Conservation (phyloP, 2,888 invertebrate species). For the Orchestes rusci region DNA sequence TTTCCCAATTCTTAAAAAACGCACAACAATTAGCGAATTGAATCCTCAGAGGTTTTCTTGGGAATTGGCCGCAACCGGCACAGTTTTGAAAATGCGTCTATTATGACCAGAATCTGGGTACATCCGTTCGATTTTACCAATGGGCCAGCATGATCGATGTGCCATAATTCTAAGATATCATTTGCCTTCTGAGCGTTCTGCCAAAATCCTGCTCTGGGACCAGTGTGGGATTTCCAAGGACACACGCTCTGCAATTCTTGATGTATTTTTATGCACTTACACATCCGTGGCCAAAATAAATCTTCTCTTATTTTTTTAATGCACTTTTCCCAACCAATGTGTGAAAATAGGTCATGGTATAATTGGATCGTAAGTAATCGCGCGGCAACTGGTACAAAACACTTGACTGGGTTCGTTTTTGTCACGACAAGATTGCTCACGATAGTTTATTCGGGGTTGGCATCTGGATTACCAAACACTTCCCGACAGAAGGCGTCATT, state of each 20-base stretch:
- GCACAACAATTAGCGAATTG: constrained; percentile 1
- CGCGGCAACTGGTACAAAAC: constrained; percentile 19
- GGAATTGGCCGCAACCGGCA: neutral
- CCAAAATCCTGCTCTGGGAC: neutral
- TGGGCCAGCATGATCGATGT: constrained; percentile 8
- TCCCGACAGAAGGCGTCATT: constrained; percentile 11
- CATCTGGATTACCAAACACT: constrained; percentile 6
- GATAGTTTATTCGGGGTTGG: constrained; percentile 1
- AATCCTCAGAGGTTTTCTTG: constrained; percentile 4
- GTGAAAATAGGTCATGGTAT: constrained; percentile 21
- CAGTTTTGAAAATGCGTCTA: constrained; percentile 8
- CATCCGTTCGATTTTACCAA: constrained; percentile 7
- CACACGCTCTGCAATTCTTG: too few relatives aligned
- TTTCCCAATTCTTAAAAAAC: constrained; percentile 6
- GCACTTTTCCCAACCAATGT: constrained; percentile 22
- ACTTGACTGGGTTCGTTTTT: constrained; percentile 11
- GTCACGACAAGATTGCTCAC: constrained; percentile 11
- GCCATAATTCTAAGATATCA: constrained; percentile 3
- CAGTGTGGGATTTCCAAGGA: constrained; percentile 2
- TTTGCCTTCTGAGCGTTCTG: neutral
- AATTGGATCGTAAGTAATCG: constrained; percentile 14
- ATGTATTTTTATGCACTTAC: constrained; percentile 22
- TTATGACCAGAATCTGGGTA: constrained; percentile 8
- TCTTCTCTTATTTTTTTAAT: constrained; percentile 23
- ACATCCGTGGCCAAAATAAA: too few relatives aligned